These are phyloP conservation scores for Pampus argenteus DNA, from an alignment of 2,797 vertebrate species.

Conservation along the genomic window DNA sequence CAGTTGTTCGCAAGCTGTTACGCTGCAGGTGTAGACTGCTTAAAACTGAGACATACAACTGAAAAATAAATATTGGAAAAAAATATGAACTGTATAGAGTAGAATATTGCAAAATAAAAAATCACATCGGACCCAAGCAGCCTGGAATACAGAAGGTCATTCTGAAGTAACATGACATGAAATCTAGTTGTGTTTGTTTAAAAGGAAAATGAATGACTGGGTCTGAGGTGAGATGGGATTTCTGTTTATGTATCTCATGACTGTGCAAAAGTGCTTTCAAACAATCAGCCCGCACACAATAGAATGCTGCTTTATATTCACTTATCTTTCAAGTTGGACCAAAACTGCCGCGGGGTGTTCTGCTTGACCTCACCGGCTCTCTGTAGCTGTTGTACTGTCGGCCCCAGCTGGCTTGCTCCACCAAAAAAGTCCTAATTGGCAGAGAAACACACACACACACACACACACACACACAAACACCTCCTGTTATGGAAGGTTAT, in stretches of 20 bases:
- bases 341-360: slow-evolving; percentile 21
- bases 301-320: slow-evolving; percentile 9
- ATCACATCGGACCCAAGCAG: not conserved
- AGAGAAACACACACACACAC: slow-evolving; percentile 1
- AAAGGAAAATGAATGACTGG: not conserved
- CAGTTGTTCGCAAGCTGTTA: not conserved
- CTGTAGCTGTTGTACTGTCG: slow-evolving; percentile 15
- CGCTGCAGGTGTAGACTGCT: not conserved
- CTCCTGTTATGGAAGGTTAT: slow-evolving; percentile 8
- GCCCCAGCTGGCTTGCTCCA: not conserved
- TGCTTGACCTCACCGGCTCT: slow-evolving; percentile 9
- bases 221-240: no score
- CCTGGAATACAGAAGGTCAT: not conserved
- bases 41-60: no score
- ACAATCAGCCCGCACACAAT: not conserved
- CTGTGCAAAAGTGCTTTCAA: not conserved
- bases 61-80: not conserved
- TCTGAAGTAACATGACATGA: not conserved
- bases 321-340: slow-evolving; percentile 27
- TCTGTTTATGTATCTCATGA: no score
- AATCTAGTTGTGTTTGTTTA: not conserved
- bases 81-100: not conserved
- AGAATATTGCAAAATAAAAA: not conserved
- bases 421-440: slow-evolving; percentile 21
- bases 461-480: not conserved